Evolutionary conservation across 2,797 vertebrate genomes (phyloP).

Genomic region (Morelia viridis): DNA sequence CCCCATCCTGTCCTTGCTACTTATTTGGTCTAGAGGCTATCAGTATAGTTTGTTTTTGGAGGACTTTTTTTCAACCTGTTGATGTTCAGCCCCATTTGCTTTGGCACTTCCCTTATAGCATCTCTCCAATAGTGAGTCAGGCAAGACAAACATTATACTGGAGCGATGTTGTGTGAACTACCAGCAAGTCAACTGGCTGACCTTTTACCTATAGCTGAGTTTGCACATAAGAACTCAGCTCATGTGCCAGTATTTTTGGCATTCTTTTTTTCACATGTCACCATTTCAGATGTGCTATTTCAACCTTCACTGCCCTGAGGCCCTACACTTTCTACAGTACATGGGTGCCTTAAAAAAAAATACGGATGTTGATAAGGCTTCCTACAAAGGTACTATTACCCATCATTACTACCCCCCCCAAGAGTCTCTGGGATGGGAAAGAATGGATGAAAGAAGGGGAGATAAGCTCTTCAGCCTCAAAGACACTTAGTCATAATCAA

Average conservation of each 20-base stretch:
- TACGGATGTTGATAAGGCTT: background rate
- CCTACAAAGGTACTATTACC: background rate
- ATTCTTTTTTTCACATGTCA: background rate
- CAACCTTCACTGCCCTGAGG: background rate
- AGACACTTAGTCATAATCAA: too few species aligned
- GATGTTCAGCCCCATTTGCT: background rate
- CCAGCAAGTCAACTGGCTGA: background rate
- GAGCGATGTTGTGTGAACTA: background rate
- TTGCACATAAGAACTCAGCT: background rate
- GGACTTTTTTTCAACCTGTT: background rate
- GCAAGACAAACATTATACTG: background rate
- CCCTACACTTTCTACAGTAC: background rate
- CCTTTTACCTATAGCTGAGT: background rate
- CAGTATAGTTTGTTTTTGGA: background rate
- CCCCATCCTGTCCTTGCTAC: background rate
- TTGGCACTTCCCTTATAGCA: background rate
- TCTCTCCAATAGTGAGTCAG: background rate
- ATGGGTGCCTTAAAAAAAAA: background rate
- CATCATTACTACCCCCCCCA: too few species aligned
- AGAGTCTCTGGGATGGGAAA: too few species aligned
- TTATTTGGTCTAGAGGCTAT: background rate
- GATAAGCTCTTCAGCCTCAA: too few species aligned
- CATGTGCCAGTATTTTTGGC: background rate
- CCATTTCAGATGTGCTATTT: background rate
- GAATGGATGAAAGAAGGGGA: too few species aligned